phyloP scores from a whole-genome alignment of 2,797 vertebrate genomes.

The Luscinia luscinia region DNA sequence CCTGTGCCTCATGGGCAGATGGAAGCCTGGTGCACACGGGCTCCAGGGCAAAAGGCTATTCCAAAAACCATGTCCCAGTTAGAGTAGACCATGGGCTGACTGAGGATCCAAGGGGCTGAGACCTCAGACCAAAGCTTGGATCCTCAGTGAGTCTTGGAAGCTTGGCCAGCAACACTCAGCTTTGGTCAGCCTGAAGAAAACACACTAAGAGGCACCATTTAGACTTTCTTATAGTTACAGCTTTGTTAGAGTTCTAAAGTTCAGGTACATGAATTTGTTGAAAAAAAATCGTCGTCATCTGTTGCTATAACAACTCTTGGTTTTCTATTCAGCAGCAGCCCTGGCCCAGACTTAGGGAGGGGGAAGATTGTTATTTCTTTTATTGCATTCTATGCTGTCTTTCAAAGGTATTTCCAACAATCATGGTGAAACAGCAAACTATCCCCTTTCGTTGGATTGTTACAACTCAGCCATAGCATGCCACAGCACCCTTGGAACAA shows the following conservation, averaged over 20 bases:
- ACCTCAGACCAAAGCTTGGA: background rate
- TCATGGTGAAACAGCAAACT: background rate
- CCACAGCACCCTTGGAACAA: background rate
- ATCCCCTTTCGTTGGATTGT: background rate
- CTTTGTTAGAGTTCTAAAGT: background rate
- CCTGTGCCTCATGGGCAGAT: background rate
- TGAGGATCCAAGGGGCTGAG: background rate
- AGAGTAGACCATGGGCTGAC: background rate
- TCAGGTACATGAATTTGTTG: background rate
- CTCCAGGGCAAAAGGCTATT: background rate
- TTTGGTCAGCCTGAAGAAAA: background rate
- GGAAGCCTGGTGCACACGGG: accelerated
- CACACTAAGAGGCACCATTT: background rate
- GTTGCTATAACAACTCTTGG: background rate
- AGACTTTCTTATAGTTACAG: background rate
- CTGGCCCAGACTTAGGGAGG: background rate
- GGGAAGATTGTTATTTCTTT: background rate
- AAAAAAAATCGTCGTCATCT: background rate
- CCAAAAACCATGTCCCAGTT: accelerated
- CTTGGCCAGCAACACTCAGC: background rate
- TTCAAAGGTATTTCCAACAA: background rate
- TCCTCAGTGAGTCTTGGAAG: background rate
- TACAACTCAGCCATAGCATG: background rate
- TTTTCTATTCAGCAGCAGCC: background rate
- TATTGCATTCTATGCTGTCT: background rate